Conservation (phyloP, 2,888 invertebrate genomes). For the Seladonia tumulorum region DNA sequence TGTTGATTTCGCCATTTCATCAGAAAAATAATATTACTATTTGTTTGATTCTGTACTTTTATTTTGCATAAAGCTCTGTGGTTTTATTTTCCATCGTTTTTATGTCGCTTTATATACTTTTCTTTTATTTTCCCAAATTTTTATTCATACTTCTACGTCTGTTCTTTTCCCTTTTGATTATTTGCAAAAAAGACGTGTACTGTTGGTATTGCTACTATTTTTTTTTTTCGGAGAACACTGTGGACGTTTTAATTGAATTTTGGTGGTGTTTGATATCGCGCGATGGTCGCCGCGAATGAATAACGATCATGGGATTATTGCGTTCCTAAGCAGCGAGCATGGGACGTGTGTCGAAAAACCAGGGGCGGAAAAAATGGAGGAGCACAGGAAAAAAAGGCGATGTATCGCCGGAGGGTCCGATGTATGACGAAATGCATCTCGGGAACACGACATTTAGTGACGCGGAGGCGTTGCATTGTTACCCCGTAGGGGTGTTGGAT, state of each 20-base stretch:
- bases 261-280: background rate
- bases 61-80: too few relatives aligned
- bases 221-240: background rate
- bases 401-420: constrained; percentile 62
- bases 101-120: too few relatives aligned
- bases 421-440: constrained; percentile 76
- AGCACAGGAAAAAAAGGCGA: constrained; percentile 40
- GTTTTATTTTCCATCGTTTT: too few relatives aligned
- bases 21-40: too few relatives aligned
- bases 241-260: background rate
- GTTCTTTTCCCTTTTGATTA: background rate
- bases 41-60: too few relatives aligned
- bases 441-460: constrained; percentile 72
- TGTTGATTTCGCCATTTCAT: too few relatives aligned
- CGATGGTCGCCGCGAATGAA: background rate
- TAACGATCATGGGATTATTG: constrained; percentile 23
- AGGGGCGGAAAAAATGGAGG: constrained; percentile 1
- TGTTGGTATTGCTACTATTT: background rate
- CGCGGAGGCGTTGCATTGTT: constrained; percentile 78
- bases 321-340: background rate
- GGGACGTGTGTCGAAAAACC: constrained; percentile 23
- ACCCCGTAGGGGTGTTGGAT: constrained; percentile 77
- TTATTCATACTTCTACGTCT: too few relatives aligned
- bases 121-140: too few relatives aligned
- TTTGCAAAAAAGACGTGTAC: background rate